Base-by-base conservation (phyloP, 2,113 vertebrate species). In the Montifringilla adamsi region DNA sequence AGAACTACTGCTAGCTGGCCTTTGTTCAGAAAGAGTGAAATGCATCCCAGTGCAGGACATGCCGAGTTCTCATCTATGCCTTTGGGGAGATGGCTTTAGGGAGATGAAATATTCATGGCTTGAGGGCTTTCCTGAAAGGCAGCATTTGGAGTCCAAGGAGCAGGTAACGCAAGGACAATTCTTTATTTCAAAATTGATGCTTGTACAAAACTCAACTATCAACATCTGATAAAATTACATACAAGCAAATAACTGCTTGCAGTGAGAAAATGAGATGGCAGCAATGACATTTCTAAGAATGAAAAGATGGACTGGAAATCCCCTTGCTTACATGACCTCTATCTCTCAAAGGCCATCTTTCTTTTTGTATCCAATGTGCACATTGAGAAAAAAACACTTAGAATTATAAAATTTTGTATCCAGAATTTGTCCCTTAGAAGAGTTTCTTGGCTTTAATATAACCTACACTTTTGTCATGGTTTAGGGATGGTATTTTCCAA, bases 41-140 rank as follows among this genome's bases (percentile, higher is more conserved):
- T 52, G 55, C 15, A 55, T 33, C 21, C 33, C 24, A 79, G 6
- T 5, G 19, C 19, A 83, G 26, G 63, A 58, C 18, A 37, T 31
- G 5, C 9, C 43, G 33, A 70, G 30, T 16, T 85, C 75, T 85
- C 11, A 18, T 46, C 64, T 66, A 37, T 15, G 26, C 10, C 17
- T 39, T 62, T 50, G 27, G 13, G 21, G 2, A 73, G 33, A 50
- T 22, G 13, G 49, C 43, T 82, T 27, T 72, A 37, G 15, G n/a
- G n/a, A 60, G 16, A 43, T 30, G 31, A 3, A 69, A 46, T n/a
- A 62, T 41, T 69, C 74, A 56, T 0, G 0, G 31, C 12, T 33
- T 4, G 5, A 93, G 41, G 28, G 24, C 21, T 56, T 46, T 56
- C 39, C 52, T 64, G 11, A 79, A 22, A 87, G 17, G 56, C 33